Conservation (phyloP, 2,888 invertebrate species). For the Schizotus pectinicornis region DNA sequence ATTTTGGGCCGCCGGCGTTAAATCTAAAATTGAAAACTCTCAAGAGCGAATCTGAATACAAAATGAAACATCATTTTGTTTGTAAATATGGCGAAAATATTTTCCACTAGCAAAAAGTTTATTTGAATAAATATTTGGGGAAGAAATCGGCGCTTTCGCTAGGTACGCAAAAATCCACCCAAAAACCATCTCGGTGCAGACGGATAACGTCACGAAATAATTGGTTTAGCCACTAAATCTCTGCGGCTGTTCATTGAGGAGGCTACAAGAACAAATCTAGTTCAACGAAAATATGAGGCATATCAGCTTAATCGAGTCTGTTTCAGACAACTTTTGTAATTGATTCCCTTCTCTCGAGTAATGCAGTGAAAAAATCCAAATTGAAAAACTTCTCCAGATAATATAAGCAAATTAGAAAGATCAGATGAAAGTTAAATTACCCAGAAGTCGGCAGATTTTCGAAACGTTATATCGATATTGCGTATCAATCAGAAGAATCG, state of each 20-base stretch:
- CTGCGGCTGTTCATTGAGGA: no score
- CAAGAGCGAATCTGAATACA: slow-evolving; percentile 35
- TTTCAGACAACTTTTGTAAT: slow-evolving; percentile 23
- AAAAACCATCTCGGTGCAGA: no score
- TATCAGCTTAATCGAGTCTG: slow-evolving; percentile 26
- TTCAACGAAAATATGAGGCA: slow-evolving; percentile 16
- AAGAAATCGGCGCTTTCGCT: background rate
- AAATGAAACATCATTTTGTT: slow-evolving; percentile 40
- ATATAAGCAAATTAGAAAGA: slow-evolving; percentile 5
- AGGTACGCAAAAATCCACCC: no score
- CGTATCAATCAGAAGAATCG: no score
- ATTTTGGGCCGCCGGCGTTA: slow-evolving; percentile 34
- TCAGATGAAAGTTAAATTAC: no score
- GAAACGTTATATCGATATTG: no score
- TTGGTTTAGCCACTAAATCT: no score
- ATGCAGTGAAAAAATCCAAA: slow-evolving; percentile 21
- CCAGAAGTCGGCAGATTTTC: no score
- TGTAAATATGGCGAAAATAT: slow-evolving; percentile 34
- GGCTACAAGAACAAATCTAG: background rate
- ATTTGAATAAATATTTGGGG: background rate
- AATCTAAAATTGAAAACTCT: slow-evolving; percentile 38
- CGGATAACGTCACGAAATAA: no score
- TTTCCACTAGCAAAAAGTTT: slow-evolving; percentile 7
- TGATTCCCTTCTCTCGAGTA: slow-evolving; percentile 21
- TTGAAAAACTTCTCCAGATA: slow-evolving; percentile 16